Conservation (phyloP, 1,140 invertebrate genomes). For the Drosophila busckii region DNA sequence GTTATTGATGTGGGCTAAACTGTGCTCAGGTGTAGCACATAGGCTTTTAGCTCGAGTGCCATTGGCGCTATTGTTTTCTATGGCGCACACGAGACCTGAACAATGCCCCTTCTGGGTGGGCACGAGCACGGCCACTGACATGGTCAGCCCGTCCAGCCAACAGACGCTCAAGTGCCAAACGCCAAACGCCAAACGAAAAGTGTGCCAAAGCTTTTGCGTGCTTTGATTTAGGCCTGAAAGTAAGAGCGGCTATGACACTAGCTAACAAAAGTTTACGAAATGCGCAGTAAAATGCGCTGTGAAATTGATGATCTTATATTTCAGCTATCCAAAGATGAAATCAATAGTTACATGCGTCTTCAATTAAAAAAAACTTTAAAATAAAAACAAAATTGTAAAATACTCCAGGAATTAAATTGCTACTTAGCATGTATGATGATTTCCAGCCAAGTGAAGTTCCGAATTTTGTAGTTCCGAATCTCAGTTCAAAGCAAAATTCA, state of each 20-base stretch:
- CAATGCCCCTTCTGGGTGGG: slow-evolving; percentile 25
- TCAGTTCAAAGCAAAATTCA: too few species aligned
- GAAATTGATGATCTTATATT: too few species aligned
- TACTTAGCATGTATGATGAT: too few species aligned
- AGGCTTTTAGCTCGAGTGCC: neutral
- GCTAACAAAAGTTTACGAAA: neutral
- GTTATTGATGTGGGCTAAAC: slow-evolving; percentile 51
- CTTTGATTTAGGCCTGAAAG: slow-evolving; percentile 51
- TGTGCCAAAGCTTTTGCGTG: slow-evolving; percentile 54
- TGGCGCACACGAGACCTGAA: slow-evolving; percentile 50
- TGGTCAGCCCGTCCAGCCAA: slow-evolving; percentile 34
- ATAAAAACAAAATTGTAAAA: too few species aligned
- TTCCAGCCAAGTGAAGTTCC: too few species aligned
- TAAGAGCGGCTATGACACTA: slow-evolving; percentile 23
- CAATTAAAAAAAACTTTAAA: too few species aligned
- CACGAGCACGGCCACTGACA: slow-evolving; percentile 21
- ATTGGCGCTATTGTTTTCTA: slow-evolving; percentile 42
- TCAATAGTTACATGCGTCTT: too few species aligned
- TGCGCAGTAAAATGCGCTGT: neutral
- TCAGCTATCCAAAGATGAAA: too few species aligned
- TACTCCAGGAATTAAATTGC: too few species aligned
- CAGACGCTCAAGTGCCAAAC: slow-evolving; percentile 40
- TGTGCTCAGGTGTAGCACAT: slow-evolving; percentile 48
- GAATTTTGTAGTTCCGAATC: too few species aligned
- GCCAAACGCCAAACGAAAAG: slow-evolving; percentile 53